These are phyloP conservation scores for Chorisops tibialis DNA, from an alignment of 2,888 invertebrate genomes.

Conservation along the genomic window DNA sequence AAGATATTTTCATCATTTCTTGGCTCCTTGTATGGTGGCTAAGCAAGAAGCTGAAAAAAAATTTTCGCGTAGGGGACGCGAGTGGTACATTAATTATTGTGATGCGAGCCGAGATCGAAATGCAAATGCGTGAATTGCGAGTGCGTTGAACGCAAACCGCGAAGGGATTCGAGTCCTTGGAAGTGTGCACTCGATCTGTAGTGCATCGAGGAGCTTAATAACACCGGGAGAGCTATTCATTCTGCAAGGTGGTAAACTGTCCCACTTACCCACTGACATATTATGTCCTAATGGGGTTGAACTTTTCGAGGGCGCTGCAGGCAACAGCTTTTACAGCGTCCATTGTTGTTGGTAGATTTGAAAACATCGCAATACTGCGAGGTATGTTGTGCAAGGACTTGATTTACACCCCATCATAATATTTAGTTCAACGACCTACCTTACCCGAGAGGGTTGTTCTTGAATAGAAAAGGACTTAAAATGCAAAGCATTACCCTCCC, in stretches of 20 bases:
- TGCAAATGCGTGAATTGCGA: not conserved
- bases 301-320: not conserved
- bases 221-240: not conserved
- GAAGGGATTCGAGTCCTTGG: not conserved
- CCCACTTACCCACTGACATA: conserved; percentile 32
- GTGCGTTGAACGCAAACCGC: conserved; percentile 11
- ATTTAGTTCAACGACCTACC: conserved; percentile 28
- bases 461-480: conserved; percentile 1
- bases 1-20: not conserved
- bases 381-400: conserved; percentile 4
- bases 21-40: no score
- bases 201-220: not conserved
- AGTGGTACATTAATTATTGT: no score
- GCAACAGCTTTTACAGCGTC: conserved; percentile 7
- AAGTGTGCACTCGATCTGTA: conserved; percentile 1
- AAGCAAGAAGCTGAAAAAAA: no score
- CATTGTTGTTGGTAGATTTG: conserved; percentile 7
- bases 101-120: not conserved
- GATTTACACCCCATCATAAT: conserved; percentile 29
- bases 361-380: not conserved
- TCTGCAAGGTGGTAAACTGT: conserved; percentile 26
- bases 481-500: conserved; percentile 7
- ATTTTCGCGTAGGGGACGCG: no score
- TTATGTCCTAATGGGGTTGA: conserved; percentile 11
- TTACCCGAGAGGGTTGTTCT: conserved; percentile 19